A percentile compares a stretch with the other conserved stretches of the same genome.
Evolutionary conservation across 2,113 vertebrate genomes (phyloP).

Genomic region (Erinaceus europaeus): DNA sequence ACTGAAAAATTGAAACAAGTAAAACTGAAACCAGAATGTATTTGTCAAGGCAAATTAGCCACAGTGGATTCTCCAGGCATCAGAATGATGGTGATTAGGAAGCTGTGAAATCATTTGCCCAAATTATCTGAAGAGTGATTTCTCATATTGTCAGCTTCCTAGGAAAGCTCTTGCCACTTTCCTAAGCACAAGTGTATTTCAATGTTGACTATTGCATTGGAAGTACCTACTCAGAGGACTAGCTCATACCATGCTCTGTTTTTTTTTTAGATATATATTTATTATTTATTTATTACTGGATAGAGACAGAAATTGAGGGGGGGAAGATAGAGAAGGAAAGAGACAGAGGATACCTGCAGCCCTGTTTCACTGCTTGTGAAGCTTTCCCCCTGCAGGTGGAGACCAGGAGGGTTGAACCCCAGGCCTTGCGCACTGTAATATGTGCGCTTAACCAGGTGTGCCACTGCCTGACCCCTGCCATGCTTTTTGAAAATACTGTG

Average conservation of each 20-base stretch:
- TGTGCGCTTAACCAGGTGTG: too few relatives aligned
- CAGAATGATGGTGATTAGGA: neutral
- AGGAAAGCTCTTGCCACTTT: neutral
- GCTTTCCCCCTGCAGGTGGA: too few relatives aligned
- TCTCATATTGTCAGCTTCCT: neutral
- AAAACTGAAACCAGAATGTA: neutral
- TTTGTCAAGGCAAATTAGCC: neutral
- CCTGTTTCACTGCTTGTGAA: too few relatives aligned
- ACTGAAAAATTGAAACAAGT: neutral
- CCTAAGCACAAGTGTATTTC: neutral
- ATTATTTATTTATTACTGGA: too few relatives aligned
- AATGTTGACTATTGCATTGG: rapidly evolving
- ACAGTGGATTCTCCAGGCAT: neutral
- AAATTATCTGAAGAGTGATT: neutral
- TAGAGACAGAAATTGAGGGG: too few relatives aligned
- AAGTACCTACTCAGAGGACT: neutral
- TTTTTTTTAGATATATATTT: too few relatives aligned
- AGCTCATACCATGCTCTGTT: rapidly evolving
- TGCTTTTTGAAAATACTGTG: neutral
- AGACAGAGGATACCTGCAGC: too few relatives aligned
- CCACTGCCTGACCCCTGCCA: rapidly evolving
- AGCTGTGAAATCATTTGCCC: neutral
- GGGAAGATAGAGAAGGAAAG: too few relatives aligned
- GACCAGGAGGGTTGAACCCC: too few relatives aligned
- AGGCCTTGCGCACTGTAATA: too few relatives aligned